phyloP scores from a whole-genome alignment of 2,113 vertebrate genomes.

The Penelope pileata region DNA sequence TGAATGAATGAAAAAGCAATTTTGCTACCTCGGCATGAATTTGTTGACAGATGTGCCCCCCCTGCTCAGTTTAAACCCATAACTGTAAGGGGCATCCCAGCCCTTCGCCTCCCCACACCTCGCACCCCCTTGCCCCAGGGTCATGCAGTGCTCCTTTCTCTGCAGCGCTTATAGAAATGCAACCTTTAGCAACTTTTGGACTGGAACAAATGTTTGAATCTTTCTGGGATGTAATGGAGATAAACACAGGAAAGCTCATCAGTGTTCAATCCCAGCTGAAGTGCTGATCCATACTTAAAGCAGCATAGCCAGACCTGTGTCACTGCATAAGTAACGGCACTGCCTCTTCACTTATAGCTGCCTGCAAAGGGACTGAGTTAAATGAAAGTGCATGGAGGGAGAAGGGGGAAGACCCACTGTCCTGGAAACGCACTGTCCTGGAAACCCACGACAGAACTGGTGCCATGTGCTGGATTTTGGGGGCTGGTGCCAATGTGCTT shows the following conservation, averaged over 20 bases:
- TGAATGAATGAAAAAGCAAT: not conserved
- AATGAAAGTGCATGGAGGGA: not conserved
- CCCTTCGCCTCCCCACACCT: not conserved
- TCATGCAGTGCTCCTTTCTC: not conserved
- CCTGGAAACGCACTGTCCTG: not conserved
- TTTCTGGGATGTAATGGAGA: not conserved
- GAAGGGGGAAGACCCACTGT: rapidly evolving
- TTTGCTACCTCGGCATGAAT: not conserved
- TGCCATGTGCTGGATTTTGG: not conserved
- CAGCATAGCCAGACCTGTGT: not conserved
- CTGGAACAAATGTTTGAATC: slow-evolving; percentile 17
- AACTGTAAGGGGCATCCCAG: no score
- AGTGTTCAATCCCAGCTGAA: not conserved
- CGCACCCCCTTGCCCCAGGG: no score
- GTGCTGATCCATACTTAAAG: not conserved
- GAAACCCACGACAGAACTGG: not conserved
- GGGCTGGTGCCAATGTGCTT: not conserved
- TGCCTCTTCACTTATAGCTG: not conserved
- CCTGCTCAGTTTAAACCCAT: not conserved
- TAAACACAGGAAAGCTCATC: not conserved
- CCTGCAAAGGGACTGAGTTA: not conserved
- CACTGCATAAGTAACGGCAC: not conserved
- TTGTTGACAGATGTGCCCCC: not conserved
- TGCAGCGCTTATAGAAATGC: not conserved
- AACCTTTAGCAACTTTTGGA: not conserved